A percentile compares a stretch with the other conserved stretches of the same genome.
Conservation (phyloP, 37 sponge, comb jelly and placozoan genomes). For the Ephydatia muelleri region DNA sequence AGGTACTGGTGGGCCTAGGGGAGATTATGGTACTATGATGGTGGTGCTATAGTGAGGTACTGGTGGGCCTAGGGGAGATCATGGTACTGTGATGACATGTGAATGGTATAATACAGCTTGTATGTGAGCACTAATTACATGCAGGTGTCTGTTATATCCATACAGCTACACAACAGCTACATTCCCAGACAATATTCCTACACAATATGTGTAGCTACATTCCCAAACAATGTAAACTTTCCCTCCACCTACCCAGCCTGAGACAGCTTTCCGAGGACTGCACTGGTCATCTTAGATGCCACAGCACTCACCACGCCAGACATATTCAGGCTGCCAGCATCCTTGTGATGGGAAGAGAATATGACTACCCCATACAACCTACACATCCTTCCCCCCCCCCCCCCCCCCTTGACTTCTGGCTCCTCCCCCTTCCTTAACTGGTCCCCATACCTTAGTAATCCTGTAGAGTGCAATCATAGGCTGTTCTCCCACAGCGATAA, state of each 20-base stretch:
- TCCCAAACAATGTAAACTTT: too few species aligned
- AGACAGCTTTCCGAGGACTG: constrained; percentile 68
- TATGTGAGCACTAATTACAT: too few species aligned
- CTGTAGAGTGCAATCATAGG: constrained; percentile 79
- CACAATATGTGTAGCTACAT: not conserved
- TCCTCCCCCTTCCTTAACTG: too few species aligned
- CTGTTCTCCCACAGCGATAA: constrained; percentile 71
- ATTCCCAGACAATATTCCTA: not conserved
- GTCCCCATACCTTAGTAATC: constrained; percentile 57
- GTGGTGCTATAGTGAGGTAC: too few species aligned
- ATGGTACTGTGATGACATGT: too few species aligned
- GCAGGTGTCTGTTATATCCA: too few species aligned
- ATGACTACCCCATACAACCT: not conserved
- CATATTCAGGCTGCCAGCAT: constrained; percentile 63
- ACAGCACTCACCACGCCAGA: constrained; percentile 80
- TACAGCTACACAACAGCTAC: not conserved
- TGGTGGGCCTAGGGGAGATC: too few species aligned
- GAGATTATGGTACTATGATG: too few species aligned
- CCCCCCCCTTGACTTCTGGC: too few species aligned
- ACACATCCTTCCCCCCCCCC: too few species aligned
- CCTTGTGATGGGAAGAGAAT: constrained; percentile 16
- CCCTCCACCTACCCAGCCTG: constrained; percentile 34
- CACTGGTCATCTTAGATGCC: constrained; percentile 68
- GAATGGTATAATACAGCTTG: too few species aligned
- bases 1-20: too few species aligned